phyloP scores from a whole-genome alignment of 2,797 vertebrate species.

The Pelochelys cantorii region DNA sequence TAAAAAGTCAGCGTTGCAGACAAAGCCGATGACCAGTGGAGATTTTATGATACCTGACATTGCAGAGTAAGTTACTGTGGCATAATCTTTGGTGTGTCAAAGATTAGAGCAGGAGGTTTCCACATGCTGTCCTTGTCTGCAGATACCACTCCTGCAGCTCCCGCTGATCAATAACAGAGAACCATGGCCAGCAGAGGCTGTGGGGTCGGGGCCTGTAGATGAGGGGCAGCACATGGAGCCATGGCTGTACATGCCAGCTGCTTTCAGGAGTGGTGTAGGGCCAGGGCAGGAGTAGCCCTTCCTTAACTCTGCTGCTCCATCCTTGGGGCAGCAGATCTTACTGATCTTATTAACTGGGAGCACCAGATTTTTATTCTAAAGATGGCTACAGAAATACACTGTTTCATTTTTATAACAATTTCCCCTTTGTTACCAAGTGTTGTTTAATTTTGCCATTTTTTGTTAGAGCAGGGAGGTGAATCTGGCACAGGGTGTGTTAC shows the following conservation, averaged over 20 bases:
- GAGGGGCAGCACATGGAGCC: too few species aligned
- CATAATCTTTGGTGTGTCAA: neutral
- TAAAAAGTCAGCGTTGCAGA: constrained; percentile 52
- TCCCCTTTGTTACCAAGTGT: neutral
- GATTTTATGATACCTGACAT: constrained; percentile 74
- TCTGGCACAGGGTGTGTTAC: neutral
- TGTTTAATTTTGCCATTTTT: neutral
- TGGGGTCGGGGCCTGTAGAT: too few species aligned
- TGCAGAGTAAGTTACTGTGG: constrained; percentile 68
- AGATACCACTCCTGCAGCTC: too few species aligned
- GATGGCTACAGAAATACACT: neutral
- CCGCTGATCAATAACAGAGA: too few species aligned
- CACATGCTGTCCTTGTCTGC: too few species aligned
- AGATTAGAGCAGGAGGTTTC: too few species aligned
- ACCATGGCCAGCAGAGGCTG: too few species aligned
- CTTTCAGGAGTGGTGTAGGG: too few species aligned
- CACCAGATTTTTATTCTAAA: neutral
- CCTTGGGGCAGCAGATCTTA: too few species aligned
- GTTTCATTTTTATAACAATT: neutral
- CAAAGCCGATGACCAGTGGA: constrained; percentile 38
- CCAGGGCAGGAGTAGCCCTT: too few species aligned
- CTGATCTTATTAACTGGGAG: neutral
- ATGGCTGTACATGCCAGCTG: too few species aligned
- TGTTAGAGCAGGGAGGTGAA: neutral
- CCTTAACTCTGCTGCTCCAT: too few species aligned